A percentile compares a stretch with the other conserved stretches of the same genome.
Conservation (phyloP, 92 coral and sea anemone genomes). For the Palythoa grandiflora region DNA sequence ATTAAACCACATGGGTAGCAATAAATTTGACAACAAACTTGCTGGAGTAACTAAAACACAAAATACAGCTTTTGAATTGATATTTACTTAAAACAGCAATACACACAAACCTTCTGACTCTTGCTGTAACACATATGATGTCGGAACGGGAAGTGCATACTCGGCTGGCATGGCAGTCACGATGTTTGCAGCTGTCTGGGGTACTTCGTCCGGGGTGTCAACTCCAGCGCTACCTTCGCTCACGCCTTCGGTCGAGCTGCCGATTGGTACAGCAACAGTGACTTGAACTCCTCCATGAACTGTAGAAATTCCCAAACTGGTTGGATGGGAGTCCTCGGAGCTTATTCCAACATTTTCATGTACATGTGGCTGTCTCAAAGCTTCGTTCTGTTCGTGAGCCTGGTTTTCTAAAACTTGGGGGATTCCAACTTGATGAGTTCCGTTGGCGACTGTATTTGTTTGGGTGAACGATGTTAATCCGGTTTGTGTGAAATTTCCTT, state of each 20-base stretch:
- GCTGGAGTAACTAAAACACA: no score
- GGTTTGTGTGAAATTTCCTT: slow-evolving; percentile 73
- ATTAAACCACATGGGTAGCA: no score
- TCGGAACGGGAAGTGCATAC: slow-evolving; percentile 69
- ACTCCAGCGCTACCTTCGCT: slow-evolving; percentile 83
- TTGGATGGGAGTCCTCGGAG: slow-evolving; percentile 73
- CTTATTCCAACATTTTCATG: slow-evolving; percentile 64
- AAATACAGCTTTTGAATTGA: not conserved
- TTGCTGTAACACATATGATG: slow-evolving; percentile 82
- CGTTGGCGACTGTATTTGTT: slow-evolving; percentile 77
- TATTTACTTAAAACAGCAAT: not conserved
- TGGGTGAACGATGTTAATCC: slow-evolving; percentile 78
- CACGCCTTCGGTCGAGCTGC: slow-evolving; percentile 72
- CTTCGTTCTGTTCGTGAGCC: slow-evolving; percentile 66
- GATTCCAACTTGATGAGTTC: slow-evolving; percentile 76
- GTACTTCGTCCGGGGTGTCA: slow-evolving; percentile 77
- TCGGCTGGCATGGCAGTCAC: slow-evolving; percentile 87
- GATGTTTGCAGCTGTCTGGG: slow-evolving; percentile 48
- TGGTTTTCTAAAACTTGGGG: slow-evolving; percentile 85
- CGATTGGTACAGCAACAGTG: slow-evolving; percentile 79
- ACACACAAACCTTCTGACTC: slow-evolving; percentile 57
- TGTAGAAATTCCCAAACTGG: slow-evolving; percentile 68
- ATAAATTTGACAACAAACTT: no score
- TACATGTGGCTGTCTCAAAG: slow-evolving; percentile 61
- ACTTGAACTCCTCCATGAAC: slow-evolving; percentile 87